Evolutionary conservation across 2,888 invertebrate genomes (phyloP), one percentile per base, ranked within the genome.

Genomic region (Disparrhopalites patrizii): DNA sequence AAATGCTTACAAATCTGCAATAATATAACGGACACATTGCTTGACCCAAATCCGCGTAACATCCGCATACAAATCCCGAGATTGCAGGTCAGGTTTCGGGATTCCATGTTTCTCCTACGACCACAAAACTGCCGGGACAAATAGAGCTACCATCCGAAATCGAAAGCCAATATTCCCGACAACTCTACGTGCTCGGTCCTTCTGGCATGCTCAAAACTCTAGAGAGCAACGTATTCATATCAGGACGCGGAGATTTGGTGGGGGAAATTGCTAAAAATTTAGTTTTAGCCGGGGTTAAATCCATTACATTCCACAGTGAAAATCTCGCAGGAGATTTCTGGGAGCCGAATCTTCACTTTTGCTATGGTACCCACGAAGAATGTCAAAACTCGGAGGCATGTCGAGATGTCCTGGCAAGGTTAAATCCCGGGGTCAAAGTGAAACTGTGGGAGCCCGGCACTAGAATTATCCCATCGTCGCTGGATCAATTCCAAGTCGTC

Each of bases 221-320:
- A 10, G n/a, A 50, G 10, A 13, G 10, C 50, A 10, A 7, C 7
- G 23, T 50, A n/a, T 18, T 50, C 10, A 20, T 50, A 8, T 18
- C 10, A 13, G 50, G 50, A n/a, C 7, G 7, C 7, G n/a, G n/a
- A 13, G 50, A 18, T n/a, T 50, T 50, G n/a, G 50, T 8, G n/a
- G 23, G 7, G n/a, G 50, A 50, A 50, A 50, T 50, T n/a, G 50
- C 50, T 13, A 50, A 50, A 50, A 50, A 50, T 50, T 13, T 50
- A 7, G n/a, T 50, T n/a, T n/a, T 50, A 7, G 50, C 50, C 7
- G 50, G 50, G n/a, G 50, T 36, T 15, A 36, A 36, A 36, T 36
- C 36, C 36, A 15, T 36, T 10, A 36, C 36, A 10, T 36, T 36
- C 7, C 36, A 36, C 7, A n/a, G n/a, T n/a, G n/a, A n/a, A n/a